Evolutionary conservation across 1,140 invertebrate species (phyloP).

Genomic region (Lethocerus indicus): DNA sequence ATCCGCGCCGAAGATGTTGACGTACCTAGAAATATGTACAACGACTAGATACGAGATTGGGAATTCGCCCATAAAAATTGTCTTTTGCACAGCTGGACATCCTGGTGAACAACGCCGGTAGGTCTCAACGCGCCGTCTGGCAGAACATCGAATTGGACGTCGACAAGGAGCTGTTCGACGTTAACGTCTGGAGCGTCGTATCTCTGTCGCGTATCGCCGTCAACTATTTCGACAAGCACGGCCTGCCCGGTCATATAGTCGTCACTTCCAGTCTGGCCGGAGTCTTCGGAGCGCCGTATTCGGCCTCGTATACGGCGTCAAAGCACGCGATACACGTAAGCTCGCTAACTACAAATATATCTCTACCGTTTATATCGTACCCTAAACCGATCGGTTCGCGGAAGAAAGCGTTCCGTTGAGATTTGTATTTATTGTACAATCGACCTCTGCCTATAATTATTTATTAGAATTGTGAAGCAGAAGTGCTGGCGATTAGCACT

Average conservation of each 20-base stretch:
- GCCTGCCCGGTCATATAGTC: conserved; percentile 57
- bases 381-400: not conserved
- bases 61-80: no score
- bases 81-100: conserved; percentile 43
- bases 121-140: conserved; percentile 62
- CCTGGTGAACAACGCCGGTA: conserved; percentile 65
- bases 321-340: conserved; percentile 70
- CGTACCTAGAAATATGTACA: no score
- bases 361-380: not conserved
- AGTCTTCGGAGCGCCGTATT: conserved; percentile 47
- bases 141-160: conserved; percentile 56
- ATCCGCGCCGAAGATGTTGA: no score
- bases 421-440: no score
- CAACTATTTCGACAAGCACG: conserved; percentile 40
- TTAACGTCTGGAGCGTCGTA: conserved; percentile 64
- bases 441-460: no score
- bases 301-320: conserved; percentile 55
- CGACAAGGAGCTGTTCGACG: conserved; percentile 59
- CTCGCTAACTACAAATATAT: no score
- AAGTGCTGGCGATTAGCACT: no score
- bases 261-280: conserved; percentile 58
- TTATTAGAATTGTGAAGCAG: no score
- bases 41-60: no score
- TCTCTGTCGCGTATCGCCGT: conserved; percentile 49
- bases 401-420: no score